Base-by-base conservation (phyloP, 2,113 vertebrate species). In the Erythrolamprus reginae region DNA sequence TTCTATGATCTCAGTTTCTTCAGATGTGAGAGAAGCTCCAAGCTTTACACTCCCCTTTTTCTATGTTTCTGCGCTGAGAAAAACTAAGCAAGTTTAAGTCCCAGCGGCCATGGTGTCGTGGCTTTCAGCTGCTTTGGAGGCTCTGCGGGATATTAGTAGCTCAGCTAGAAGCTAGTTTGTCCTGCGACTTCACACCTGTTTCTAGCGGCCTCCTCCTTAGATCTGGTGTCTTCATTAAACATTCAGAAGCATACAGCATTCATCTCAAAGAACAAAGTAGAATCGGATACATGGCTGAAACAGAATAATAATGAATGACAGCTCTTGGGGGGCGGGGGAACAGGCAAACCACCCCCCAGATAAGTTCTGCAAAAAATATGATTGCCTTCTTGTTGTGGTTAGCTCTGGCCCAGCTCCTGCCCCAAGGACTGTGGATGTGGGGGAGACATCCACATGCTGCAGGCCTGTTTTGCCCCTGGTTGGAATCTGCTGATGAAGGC, bases 191-290 rank as follows among this genome's bases (percentile, higher is more conserved):
- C 88, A 84, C 87, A 87, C 87, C 90, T 86, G 90, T 88, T 55
- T 84, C 89, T 88, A 55, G 1, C 61, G 56, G 33, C 61, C n/a
- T n/a, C 93, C 90, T 92, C 82, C 51, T 21, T 87, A 24, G 96
- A 97, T 98, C 96, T 61, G 91, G 94, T 97, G 96, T 96, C 97
- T 94, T 97, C 96, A 97, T 98, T 97, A 98, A 98, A 96, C 88
- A 97, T 98, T 96, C 87, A 97, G 94, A n/a, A 96, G 85, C 93
- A 92, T 24, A 91, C 88, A 50, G 88, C 0, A 51, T 56, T 52
- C 95, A 94, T 96, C 94, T 93, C 77, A 84, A 88, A 58, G 92
- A 95, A 96, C 92, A 95, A 93, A 95, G 89, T 89, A 95, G 94
- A 98, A 97, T 93, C 82, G 38, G 92, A 97, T 96, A 95, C 92